Evolutionary conservation across 2,888 invertebrate species (phyloP).

Genomic region (Aradus depressus): DNA sequence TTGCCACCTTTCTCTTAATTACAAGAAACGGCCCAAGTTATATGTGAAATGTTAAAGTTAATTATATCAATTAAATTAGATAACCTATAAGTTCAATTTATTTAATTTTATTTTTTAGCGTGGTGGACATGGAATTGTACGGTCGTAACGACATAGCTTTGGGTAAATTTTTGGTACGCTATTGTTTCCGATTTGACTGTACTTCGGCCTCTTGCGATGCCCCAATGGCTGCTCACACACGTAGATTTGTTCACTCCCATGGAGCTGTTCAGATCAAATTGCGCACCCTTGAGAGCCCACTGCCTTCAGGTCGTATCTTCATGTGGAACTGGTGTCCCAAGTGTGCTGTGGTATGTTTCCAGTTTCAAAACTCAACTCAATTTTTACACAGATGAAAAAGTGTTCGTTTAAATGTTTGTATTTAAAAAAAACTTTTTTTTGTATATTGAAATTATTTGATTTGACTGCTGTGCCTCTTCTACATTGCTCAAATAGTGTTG

Average conservation of each 20-base stretch:
- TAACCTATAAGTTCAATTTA: constrained; percentile 2
- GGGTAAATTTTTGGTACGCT: constrained; percentile 84
- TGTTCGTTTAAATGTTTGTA: too few relatives aligned
- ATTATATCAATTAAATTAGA: constrained; percentile 19
- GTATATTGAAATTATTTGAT: too few relatives aligned
- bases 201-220: constrained; percentile 65
- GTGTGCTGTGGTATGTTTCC: constrained; percentile 43
- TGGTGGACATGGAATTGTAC: constrained; percentile 90
- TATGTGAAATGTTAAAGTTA: constrained; percentile 2
- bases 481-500: too few relatives aligned
- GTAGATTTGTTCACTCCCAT: constrained; percentile 42
- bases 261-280: constrained; percentile 72
- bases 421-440: too few relatives aligned
- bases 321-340: constrained; percentile 77
- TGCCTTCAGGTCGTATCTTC: constrained; percentile 42
- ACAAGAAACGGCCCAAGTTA: too few relatives aligned
- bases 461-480: too few relatives aligned
- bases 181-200: constrained; percentile 85
- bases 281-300: constrained; percentile 39
- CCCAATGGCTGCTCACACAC: constrained; percentile 75
- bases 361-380: background rate
- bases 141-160: constrained; percentile 89
- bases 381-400: too few relatives aligned
- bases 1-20: too few relatives aligned
- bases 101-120: constrained; percentile 42